Base-by-base conservation (phyloP, 1,140 invertebrate genomes). In the Yoshiicerus persimilis region DNA sequence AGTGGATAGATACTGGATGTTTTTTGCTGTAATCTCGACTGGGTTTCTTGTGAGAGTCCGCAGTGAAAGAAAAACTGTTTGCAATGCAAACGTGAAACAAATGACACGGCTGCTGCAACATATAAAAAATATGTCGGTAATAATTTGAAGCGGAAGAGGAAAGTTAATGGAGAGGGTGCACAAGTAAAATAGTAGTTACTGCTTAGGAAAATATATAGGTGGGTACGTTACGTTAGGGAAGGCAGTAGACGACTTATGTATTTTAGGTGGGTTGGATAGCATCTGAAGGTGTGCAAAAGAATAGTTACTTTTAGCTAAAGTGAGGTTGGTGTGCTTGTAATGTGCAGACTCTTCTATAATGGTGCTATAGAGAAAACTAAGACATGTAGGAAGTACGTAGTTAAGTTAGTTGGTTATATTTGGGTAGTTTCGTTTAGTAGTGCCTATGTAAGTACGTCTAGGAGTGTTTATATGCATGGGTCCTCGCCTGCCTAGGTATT, bases 61-160 rank as follows among this genome's bases (percentile, higher is more conserved):
- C 3, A 56, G 47, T 56, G 16, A 56, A 16, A 56, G 16, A 56
- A 16, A 56, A 56, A 56, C 20, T n/a, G 66, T 30, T 30, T 30
- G 66, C 30, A 30, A 30, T 70, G 66, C 66, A 70, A 70, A 70
- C 30, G 27, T 25, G 25, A 70, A 70, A 70, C 27, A 80, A 80
- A 20, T 80, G 75, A 80, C 75, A 80, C 75, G 75, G 6, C 75
- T n/a, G 27, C 16, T 30, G 75, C 75, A 80, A 70, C 75, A n/a
- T 38, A 80, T 80, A 80, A 80, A 80, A 80, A 80, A 80, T 80
- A 80, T 80, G 75, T 36, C 75, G 34, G 32, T 36, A 80, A 34
- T 80, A 80, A 80, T 80, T 80, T 38, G 4, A 36, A 80, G 32
- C 20, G 75, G 75, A 80, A 34, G 75, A 32, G 75, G 75, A n/a